A percentile compares a stretch with the other conserved stretches of the same genome.
Evolutionary conservation across 2,888 invertebrate genomes (phyloP).

Genomic region (Tinea semifulvella): DNA sequence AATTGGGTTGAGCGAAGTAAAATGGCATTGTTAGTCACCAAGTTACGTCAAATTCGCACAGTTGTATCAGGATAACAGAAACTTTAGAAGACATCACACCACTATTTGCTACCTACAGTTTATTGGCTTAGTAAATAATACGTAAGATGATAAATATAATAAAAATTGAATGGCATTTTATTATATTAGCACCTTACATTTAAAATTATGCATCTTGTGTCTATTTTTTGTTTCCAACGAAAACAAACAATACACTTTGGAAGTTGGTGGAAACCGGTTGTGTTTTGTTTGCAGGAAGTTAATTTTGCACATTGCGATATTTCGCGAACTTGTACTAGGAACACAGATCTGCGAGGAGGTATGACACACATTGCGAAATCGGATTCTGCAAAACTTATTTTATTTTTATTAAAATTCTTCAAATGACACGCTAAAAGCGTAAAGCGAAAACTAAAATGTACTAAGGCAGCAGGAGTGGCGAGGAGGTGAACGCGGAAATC

Average conservation of each 20-base stretch:
- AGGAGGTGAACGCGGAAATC: conserved; percentile 11
- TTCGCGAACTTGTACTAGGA: conserved; percentile 11
- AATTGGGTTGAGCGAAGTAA: conserved; percentile 16
- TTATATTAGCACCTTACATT: no score
- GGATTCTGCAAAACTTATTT: background rate
- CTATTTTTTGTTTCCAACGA: background rate
- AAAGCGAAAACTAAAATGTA: conserved; percentile 4
- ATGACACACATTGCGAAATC: background rate
- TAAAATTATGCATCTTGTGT: background rate
- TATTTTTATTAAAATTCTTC: background rate
- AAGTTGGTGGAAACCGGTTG: background rate
- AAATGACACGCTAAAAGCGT: conserved; percentile 6
- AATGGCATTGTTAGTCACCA: conserved; percentile 37
- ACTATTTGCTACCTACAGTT: background rate
- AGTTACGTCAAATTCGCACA: conserved; percentile 64
- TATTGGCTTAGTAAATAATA: no score
- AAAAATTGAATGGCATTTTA: no score
- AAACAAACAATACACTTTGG: background rate
- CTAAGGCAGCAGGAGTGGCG: conserved; percentile 8
- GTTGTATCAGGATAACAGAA: conserved; percentile 52
- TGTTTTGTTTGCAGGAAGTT: background rate
- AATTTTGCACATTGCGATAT: background rate
- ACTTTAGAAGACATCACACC: conserved; percentile 12
- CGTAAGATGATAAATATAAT: no score
- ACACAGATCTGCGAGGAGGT: background rate